A percentile compares a stretch with the other conserved stretches of the same genome.
Conservation (phyloP, 2,113 vertebrate species). For the Dasypus novemcinctus region DNA sequence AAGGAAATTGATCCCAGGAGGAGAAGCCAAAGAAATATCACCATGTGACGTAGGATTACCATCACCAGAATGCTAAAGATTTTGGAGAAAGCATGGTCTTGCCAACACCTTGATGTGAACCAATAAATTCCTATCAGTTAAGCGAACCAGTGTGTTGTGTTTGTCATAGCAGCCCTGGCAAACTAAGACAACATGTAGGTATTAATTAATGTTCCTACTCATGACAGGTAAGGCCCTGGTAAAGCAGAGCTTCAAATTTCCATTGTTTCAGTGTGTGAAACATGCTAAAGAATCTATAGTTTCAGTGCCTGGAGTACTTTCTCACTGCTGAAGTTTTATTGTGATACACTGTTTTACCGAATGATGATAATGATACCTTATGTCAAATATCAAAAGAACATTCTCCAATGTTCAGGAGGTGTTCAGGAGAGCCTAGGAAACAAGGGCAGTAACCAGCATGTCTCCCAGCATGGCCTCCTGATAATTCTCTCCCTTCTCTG, state of each 20-base stretch:
- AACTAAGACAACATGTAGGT: not conserved
- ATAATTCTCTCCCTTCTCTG: not conserved
- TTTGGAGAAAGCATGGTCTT: no score
- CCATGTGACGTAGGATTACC: no score
- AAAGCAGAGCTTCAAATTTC: not conserved
- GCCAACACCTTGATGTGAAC: no score
- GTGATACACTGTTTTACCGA: constrained; percentile 14
- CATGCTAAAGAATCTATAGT: not conserved
- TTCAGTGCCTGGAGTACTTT: not conserved
- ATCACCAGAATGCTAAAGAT: no score
- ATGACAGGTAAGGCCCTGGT: not conserved
- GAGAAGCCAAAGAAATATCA: no score
- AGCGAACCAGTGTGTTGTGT: no score
- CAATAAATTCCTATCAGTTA: no score
- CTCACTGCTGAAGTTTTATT: not conserved
- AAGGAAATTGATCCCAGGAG: no score
- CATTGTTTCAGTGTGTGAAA: not conserved
- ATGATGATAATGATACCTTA: not conserved
- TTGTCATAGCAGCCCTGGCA: no score
- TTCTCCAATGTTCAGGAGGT: not conserved
- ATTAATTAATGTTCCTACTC: not conserved
- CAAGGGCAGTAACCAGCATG: not conserved
- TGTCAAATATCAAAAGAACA: not conserved
- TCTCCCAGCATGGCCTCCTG: not conserved
- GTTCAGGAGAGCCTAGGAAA: not conserved